Base-by-base conservation (phyloP, 2,113 vertebrate genomes). In the Ranitomeya imitator region DNA sequence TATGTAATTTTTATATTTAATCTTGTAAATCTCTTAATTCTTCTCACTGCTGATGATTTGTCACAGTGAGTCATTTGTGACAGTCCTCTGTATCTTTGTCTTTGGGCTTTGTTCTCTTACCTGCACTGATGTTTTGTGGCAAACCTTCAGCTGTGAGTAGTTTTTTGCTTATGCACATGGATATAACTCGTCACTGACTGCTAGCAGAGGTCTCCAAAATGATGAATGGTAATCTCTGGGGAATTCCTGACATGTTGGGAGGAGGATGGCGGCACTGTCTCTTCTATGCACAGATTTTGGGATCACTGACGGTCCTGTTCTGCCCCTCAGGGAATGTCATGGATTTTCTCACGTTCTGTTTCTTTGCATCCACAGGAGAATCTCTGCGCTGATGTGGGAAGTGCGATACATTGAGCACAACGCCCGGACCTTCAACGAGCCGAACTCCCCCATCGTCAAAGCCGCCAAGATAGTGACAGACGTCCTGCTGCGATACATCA, bases 351-450 rank as follows among this genome's bases (percentile, higher is more conserved):
- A 31, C 14, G 6, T 78, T n/a, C 0, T 2, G 19, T 2, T 18
- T 6, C 19, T 81, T 85, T 88, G 14, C 90, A 88, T 90, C n/a
- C 18, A 11, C 73, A 99, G 98, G 94, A 96, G 98, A 90, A 99
- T 99, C 93, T 99, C 98, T 86, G 98, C 98, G 0, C 93, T 99
- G 89, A 99, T 99, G 97, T 99, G 98, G 98, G 98, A 99, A 92
- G 98, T 99, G 67, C 96, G 98, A 83, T 99, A 99, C 92, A 97
- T 99, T 79, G 98, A 99, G 87, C 98, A 99, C 92, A 99, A 99
- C 23, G 97, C 98, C 84, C 96, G 97, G 93, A 99, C 98, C 88
- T 99, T 99, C 94, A 99, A 99, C 1, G 98, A 99, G 94, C 97
- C 97, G 74, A 96, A 99, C 88, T 99, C 97, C 91, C 98, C 98